phyloP scores from a whole-genome alignment of 2,113 vertebrate species.

The Scophthalmus maximus region DNA sequence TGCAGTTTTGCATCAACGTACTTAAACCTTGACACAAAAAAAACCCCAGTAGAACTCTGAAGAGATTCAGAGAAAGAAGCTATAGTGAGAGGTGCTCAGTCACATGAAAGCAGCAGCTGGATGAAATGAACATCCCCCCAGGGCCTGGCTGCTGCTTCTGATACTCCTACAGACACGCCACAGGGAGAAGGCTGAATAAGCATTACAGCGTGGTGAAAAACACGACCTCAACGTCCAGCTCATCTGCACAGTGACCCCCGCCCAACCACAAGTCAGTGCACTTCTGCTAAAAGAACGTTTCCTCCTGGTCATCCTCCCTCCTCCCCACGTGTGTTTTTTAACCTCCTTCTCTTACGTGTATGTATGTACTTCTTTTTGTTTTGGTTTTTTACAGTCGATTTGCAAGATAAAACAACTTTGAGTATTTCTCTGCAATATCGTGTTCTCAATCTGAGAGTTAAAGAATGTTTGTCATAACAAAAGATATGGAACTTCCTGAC shows the following conservation, averaged over 20 bases:
- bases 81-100: constrained; percentile 57
- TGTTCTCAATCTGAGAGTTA: constrained; percentile 8
- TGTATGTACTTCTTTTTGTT: background rate
- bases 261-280: constrained; percentile 20
- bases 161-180: constrained; percentile 58
- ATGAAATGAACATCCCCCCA: constrained; percentile 64
- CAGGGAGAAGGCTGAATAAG: constrained; percentile 63
- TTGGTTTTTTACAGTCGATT: constrained; percentile 21
- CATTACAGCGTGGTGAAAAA: constrained; percentile 52
- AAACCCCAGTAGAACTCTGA: constrained; percentile 20
- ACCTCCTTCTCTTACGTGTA: background rate
- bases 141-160: constrained; percentile 49
- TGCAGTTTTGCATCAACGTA: constrained; percentile 32
- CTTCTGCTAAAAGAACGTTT: constrained; percentile 9
- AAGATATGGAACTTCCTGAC: constrained; percentile 54
- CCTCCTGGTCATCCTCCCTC: background rate
- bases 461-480: constrained; percentile 43
- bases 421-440: constrained; percentile 1
- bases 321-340: background rate
- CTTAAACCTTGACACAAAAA: constrained; percentile 64
- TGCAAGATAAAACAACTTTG: constrained; percentile 20
- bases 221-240: constrained; percentile 55
- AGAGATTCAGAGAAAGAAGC: constrained; percentile 36
- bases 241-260: constrained; percentile 53
- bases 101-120: constrained; percentile 72